phyloP scores from a whole-genome alignment of 2,888 invertebrate genomes.

The Philereme transversata region DNA sequence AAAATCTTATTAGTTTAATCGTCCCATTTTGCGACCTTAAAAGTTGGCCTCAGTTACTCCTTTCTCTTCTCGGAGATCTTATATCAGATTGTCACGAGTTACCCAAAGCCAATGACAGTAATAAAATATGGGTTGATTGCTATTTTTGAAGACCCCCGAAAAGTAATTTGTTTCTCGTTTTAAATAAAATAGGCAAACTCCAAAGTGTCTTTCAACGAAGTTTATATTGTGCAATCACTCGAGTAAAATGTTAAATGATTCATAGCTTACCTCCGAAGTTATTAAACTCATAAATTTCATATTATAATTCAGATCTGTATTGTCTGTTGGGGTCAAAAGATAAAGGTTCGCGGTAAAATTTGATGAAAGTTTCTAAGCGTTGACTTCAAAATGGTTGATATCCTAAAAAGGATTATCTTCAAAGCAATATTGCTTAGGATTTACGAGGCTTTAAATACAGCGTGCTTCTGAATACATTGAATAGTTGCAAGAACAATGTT shows the following conservation, averaged over 20 bases:
- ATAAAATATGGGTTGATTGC: too few relatives aligned
- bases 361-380: conserved; percentile 5
- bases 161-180: too few relatives aligned
- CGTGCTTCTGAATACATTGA: too few relatives aligned
- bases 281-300: conserved; percentile 18
- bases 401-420: conserved; percentile 15
- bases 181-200: not conserved
- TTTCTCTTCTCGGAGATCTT: too few relatives aligned
- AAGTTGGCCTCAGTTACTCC: too few relatives aligned
- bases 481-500: too few relatives aligned
- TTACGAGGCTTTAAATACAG: too few relatives aligned
- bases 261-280: conserved; percentile 10
- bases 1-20: too few relatives aligned
- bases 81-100: too few relatives aligned
- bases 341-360: conserved; percentile 4
- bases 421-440: not conserved
- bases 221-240: conserved; percentile 1
- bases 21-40: too few relatives aligned
- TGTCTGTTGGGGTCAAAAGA: conserved; percentile 10
- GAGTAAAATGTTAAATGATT: conserved; percentile 22
- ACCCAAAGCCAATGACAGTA: too few relatives aligned
- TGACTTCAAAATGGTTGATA: conserved; percentile 31
- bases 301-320: conserved; percentile 14
- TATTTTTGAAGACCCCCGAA: too few relatives aligned
- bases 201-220: conserved; percentile 2